Evolutionary conservation across 2,888 invertebrate species (phyloP).

Genomic region (Furcula furcula): DNA sequence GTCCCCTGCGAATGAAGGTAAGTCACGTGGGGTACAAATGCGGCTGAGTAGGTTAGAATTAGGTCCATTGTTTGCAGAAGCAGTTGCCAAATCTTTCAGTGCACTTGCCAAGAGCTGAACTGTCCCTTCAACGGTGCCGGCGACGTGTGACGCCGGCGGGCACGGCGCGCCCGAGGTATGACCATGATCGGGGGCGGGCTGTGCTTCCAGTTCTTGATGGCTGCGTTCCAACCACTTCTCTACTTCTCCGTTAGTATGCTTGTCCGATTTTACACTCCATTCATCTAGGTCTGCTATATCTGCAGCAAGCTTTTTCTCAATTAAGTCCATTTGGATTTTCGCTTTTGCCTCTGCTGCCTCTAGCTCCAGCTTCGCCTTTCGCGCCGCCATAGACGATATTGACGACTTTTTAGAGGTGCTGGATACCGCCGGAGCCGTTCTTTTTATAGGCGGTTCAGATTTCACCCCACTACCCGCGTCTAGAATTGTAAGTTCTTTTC

Average conservation of each 20-base stretch:
- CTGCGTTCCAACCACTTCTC: conserved; percentile 8
- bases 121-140: conserved; percentile 4
- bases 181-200: too few relatives aligned
- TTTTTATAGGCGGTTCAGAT: too few relatives aligned
- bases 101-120: conserved; percentile 4
- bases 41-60: conserved; percentile 3
- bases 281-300: conserved; percentile 12
- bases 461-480: too few relatives aligned
- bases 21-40: conserved; percentile 2
- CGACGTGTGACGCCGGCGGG: conserved; percentile 1
- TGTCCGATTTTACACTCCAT: conserved; percentile 6
- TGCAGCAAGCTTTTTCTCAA: conserved; percentile 11
- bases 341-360: conserved; percentile 3
- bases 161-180: background rate
- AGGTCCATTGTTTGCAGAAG: background rate
- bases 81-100: conserved; percentile 5
- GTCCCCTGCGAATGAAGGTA: conserved; percentile 11
- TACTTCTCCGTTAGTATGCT: background rate
- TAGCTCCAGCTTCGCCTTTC: background rate
- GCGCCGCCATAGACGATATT: too few relatives aligned
- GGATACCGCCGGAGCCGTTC: too few relatives aligned
- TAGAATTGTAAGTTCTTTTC: too few relatives aligned
- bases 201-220: conserved; percentile 5
- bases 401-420: too few relatives aligned
- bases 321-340: conserved; percentile 4